These are phyloP conservation scores for Zingel zingel DNA, from an alignment of 2,113 vertebrate genomes.

Conservation along the genomic window DNA sequence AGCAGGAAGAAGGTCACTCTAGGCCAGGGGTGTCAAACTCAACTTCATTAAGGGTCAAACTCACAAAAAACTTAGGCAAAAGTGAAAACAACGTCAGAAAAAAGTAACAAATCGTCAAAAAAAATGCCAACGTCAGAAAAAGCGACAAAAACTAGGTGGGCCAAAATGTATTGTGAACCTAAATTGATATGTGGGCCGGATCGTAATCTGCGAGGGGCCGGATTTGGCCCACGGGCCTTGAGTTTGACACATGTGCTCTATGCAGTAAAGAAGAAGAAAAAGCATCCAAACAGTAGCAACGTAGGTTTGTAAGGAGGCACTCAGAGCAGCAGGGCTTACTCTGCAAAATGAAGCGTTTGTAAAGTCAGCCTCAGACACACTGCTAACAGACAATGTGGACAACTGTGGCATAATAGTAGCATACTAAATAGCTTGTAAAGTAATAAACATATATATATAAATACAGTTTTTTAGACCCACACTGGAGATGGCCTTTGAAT, in stretches of 20 bases:
- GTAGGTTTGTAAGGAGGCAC: constrained; percentile 14
- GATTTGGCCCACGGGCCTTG: too few species aligned
- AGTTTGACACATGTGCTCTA: too few species aligned
- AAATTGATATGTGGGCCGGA: too few species aligned
- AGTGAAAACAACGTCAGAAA: too few species aligned
- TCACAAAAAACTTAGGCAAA: too few species aligned
- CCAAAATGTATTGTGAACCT: too few species aligned
- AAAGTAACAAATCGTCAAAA: too few species aligned
- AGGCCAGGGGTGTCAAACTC: background rate
- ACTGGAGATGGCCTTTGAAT: background rate
- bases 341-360: constrained; percentile 39
- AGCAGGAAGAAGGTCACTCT: background rate
- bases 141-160: too few species aligned
- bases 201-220: too few species aligned
- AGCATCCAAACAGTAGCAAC: background rate
- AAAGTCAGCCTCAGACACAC: constrained; percentile 16
- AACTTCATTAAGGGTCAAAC: too few species aligned
- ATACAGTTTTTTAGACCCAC: background rate
- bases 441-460: background rate
- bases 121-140: too few species aligned
- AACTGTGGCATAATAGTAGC: background rate
- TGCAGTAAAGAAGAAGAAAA: background rate
- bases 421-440: background rate
- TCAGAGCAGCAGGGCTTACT: constrained; percentile 1
- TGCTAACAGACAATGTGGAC: constrained; percentile 10